These are phyloP conservation scores for Spea hammondii DNA, from an alignment of 2,797 vertebrate species.

Conservation along the genomic window DNA sequence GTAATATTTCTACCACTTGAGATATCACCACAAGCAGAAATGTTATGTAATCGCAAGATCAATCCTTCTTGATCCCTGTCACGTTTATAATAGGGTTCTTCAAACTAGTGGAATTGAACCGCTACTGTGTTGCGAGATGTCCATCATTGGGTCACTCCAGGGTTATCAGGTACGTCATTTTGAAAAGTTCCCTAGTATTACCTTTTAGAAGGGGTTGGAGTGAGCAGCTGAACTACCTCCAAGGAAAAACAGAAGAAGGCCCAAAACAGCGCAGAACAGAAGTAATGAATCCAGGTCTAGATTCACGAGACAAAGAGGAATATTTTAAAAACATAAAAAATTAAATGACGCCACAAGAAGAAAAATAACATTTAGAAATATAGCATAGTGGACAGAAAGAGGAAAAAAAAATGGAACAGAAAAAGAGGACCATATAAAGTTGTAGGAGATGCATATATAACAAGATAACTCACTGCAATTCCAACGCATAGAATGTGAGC, in stretches of 20 bases:
- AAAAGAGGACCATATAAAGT: background rate
- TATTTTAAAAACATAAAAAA: background rate
- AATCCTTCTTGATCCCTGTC: no score
- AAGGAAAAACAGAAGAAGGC: slow-evolving; percentile 37
- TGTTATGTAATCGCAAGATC: no score
- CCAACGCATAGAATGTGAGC: slow-evolving; percentile 18
- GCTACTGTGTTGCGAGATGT: no score
- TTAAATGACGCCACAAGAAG: background rate
- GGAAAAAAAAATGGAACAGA: no score
- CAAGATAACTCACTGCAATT: slow-evolving; percentile 18
- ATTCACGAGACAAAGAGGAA: background rate
- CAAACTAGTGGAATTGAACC: no score
- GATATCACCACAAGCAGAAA: no score
- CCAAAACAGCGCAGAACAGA: slow-evolving; percentile 29
- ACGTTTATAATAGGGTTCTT: no score
- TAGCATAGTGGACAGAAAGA: background rate
- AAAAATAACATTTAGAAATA: background rate
- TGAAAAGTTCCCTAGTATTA: background rate
- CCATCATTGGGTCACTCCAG: no score
- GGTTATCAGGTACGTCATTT: no score
- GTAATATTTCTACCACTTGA: no score
- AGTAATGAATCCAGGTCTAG: slow-evolving; percentile 45
- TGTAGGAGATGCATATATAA: background rate
- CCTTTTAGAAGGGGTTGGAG: slow-evolving; percentile 21
- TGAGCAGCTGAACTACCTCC: slow-evolving; percentile 38